Base-by-base conservation (phyloP, 2,113 vertebrate genomes). In the Phocoena phocoena region DNA sequence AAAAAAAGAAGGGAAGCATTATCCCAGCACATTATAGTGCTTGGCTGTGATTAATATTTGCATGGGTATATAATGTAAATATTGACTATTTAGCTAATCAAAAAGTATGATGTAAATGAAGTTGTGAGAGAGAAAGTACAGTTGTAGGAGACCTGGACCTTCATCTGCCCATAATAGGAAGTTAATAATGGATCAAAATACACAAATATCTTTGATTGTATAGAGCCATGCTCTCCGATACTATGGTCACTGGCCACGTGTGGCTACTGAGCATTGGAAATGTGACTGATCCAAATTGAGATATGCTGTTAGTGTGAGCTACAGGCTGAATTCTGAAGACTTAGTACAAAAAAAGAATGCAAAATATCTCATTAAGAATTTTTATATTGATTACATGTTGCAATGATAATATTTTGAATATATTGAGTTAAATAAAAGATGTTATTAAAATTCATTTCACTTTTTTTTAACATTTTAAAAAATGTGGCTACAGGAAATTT, bases 381-480 rank as follows among this genome's bases (percentile, higher is more conserved):
- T 92, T 92, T 74, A 58, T 84, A 36, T 76, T 81, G 71, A 90
- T 82, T 74, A 79, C 8, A 63, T 79, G 38, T 76, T 88, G 1
- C 28, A 91, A 33, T 60, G 79, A 38, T 81, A n/a, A 18, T 95
- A 88, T 82, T 95, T 96, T 95, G 13, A 96, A 80, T 93, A 28
- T 79, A 23, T 41, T 90, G 63, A 18, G 47, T 63, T 96, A 81
- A 88, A 62, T 73, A 80, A 70, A 87, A 94, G 12, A 41, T 68
- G 41, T 50, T 38, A 41, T 44, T 36, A 76, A 84, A 95, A 82
- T 90, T 82, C 1, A 77, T 82, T 93, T 96, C 17, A 44, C 7
- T 33, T 95, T 95, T 80, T 92, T 77, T 82, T 79, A 65, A 41
- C 23, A 44, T 94, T 94, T 93, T 31, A 25, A 50, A 83, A 94